These are phyloP conservation scores for Tragulus kanchil DNA, from an alignment of 2,113 vertebrate genomes.

Conservation along the genomic window DNA sequence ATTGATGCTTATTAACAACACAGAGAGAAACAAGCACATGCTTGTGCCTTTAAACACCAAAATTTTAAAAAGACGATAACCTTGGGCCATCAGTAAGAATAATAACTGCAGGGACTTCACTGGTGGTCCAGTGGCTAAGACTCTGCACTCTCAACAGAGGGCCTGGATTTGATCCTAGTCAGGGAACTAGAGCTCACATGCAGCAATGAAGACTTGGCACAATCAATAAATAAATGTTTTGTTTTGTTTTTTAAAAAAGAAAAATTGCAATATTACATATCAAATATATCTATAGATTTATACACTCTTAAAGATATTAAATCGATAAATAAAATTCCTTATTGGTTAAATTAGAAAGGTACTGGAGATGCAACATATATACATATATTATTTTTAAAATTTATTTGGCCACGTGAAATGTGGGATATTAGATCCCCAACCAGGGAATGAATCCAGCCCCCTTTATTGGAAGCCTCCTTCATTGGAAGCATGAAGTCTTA, in stretches of 20 bases:
- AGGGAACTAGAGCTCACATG: too few species aligned
- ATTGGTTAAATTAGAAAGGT: not conserved
- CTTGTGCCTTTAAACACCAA: too few species aligned
- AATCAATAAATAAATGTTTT: too few species aligned
- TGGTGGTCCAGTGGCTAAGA: too few species aligned
- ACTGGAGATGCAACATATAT: not conserved
- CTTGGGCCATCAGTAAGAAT: too few species aligned
- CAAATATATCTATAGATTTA: not conserved
- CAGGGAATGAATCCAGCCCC: not conserved
- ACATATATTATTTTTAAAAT: not conserved
- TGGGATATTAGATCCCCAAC: not conserved
- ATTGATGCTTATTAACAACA: not conserved
- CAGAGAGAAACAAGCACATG: not conserved
- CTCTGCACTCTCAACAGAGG: too few species aligned
- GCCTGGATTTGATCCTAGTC: too few species aligned
- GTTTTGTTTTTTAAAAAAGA: not conserved
- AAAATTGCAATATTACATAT: not conserved
- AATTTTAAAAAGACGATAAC: too few species aligned
- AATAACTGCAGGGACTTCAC: too few species aligned
- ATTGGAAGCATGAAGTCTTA: not conserved
- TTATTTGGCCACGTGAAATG: not conserved
- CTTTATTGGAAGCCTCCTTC: not conserved
- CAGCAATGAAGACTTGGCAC: too few species aligned
- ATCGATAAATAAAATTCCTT: not conserved
- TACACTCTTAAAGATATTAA: not conserved